phyloP scores from a whole-genome alignment of 2,888 invertebrate genomes.

The Rotaria socialis region DNA sequence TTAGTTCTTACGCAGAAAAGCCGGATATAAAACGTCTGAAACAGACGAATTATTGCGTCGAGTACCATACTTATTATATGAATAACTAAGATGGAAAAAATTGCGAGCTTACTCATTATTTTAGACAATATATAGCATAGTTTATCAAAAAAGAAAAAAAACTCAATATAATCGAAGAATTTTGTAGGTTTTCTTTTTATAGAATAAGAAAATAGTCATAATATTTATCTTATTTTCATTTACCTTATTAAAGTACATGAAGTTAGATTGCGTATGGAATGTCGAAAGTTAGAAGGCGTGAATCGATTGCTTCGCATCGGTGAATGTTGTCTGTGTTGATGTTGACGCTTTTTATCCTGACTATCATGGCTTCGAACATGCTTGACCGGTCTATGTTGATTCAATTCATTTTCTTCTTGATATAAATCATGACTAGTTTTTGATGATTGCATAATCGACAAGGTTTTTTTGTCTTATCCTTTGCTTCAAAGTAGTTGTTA shows the following conservation, averaged over 20 bases:
- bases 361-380: background rate
- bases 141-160: background rate
- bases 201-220: no score
- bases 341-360: background rate
- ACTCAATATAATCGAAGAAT: no score
- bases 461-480: background rate
- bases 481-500: background rate
- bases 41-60: background rate
- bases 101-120: background rate
- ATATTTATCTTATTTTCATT: background rate
- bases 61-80: background rate
- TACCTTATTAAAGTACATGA: conserved; percentile 6
- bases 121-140: background rate
- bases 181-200: no score
- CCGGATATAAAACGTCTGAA: background rate
- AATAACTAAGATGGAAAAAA: background rate
- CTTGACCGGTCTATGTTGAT: background rate
- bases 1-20: background rate
- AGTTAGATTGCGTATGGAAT: background rate
- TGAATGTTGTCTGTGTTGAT: background rate
- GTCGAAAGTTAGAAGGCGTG: background rate
- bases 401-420: background rate
- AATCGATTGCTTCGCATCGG: background rate
- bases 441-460: background rate
- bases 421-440: background rate